Base-by-base conservation (phyloP, 2,888 invertebrate genomes). In the Himalopsyche anomala region DNA sequence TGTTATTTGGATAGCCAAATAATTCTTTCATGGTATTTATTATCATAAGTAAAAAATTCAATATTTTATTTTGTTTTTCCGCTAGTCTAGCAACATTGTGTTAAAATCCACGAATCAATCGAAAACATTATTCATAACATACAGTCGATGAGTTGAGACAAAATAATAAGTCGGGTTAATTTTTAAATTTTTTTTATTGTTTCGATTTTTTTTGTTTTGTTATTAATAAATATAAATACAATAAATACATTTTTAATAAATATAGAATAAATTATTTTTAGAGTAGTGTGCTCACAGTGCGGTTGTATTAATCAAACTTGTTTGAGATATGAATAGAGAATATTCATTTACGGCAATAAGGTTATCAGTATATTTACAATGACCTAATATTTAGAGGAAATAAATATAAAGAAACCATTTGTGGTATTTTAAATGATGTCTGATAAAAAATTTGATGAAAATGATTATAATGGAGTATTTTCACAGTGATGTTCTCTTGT, bases 101-200 rank as follows among this genome's bases (percentile, higher is more conserved):
- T 45, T 45, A 9, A 8, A 45, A 11, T 45, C 11, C 45, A 45
- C 6, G 2, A 45, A 8, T 9, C 45, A 2, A 8, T 11, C 8
- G 45, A 9, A 9, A 42, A 42, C 42, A 42, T 42, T 42, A 9
- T 45, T 45, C 45, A 2, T 11, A 45, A 45, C 45, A 45, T 45
- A 45, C 9, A 42, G 0, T 45, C 9, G 9, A 45, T 45, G 11
- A 40, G 11, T 15, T 5, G 12, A 38, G 15, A 38, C 2, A 62
- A 62, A 74, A 38, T 74, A 74, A 74, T 12, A 74, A 74, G 74
- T 28, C 19, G 3, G 36, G 89, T 88, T 89, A 91, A 92, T 92
- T 92, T 91, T 92, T 91, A 89, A 87, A 90, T 92, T 92, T 92
- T 92, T 83, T 54, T 80, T 79, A 74, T 74, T 74, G 74, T 74